These are phyloP conservation scores for Leptopilina syphax DNA, from an alignment of 2,888 invertebrate species.

Conservation along the genomic window DNA sequence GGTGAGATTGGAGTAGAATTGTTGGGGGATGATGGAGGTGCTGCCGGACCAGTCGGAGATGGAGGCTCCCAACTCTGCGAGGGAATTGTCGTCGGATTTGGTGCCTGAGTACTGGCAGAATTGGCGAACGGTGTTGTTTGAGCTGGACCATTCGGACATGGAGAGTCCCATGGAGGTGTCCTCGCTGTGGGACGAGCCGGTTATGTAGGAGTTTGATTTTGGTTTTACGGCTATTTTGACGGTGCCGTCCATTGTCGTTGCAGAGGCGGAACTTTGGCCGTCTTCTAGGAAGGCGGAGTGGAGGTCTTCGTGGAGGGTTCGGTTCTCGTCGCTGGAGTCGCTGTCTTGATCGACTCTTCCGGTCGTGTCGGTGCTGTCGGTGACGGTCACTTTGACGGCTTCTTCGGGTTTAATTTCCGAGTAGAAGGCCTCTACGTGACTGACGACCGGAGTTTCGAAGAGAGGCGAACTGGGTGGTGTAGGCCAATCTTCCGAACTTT, in stretches of 20 bases:
- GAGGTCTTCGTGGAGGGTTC: slow-evolving; percentile 82
- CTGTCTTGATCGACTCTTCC: slow-evolving; percentile 77
- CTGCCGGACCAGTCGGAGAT: slow-evolving; percentile 92
- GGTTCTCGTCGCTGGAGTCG: slow-evolving; percentile 83
- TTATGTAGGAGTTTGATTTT: slow-evolving; percentile 83
- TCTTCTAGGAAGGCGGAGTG: slow-evolving; percentile 73
- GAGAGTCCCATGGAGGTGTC: slow-evolving; percentile 92
- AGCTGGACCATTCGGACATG: slow-evolving; percentile 92
- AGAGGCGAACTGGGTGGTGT: slow-evolving; percentile 86
- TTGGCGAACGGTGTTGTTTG: slow-evolving; percentile 89
- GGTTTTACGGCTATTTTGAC: slow-evolving; percentile 88
- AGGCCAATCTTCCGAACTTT: slow-evolving; percentile 89
- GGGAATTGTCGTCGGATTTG: slow-evolving; percentile 88
- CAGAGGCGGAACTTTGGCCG: slow-evolving; percentile 76
- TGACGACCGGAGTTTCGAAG: slow-evolving; percentile 84
- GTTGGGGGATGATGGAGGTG: slow-evolving; percentile 84
- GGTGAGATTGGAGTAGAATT: slow-evolving; percentile 65
- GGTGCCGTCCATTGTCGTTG: slow-evolving; percentile 89
- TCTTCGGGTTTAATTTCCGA: slow-evolving; percentile 87
- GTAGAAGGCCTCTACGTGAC: slow-evolving; percentile 89
- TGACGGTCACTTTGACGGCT: slow-evolving; percentile 86
- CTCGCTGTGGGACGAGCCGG: slow-evolving; percentile 90
- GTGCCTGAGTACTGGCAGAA: slow-evolving; percentile 82
- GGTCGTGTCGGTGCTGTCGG: slow-evolving; percentile 83
- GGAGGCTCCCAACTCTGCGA: slow-evolving; percentile 86